These are phyloP conservation scores for Aptenodytes patagonicus DNA, from an alignment of 2,113 vertebrate species.

Conservation along the genomic window DNA sequence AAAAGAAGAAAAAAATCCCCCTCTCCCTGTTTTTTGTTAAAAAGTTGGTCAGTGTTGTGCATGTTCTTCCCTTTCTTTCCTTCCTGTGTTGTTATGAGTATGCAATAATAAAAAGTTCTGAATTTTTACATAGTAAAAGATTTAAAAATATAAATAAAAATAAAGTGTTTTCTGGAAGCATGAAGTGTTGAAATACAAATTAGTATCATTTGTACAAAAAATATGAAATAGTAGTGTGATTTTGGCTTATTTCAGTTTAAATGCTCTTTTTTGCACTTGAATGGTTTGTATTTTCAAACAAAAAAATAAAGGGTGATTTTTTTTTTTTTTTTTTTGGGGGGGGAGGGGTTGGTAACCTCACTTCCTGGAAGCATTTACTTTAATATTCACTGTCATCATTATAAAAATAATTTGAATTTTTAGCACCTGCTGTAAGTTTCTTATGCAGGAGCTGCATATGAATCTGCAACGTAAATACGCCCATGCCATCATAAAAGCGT, in stretches of 20 bases:
- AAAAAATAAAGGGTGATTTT: neutral
- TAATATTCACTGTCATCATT: neutral
- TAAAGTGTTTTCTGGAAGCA: neutral
- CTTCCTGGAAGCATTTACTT: neutral
- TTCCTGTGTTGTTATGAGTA: neutral
- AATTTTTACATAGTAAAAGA: neutral
- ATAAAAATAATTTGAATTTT: neutral
- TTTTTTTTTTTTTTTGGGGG: neutral
- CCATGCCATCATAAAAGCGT: neutral
- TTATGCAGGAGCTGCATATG: neutral
- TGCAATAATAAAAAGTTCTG: neutral
- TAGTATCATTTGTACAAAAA: neutral
- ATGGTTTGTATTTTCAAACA: neutral
- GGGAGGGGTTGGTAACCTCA: neutral
- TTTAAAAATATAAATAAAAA: neutral
- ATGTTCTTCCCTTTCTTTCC: neutral
- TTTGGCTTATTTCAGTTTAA: neutral
- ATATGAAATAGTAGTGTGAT: rapidly evolving
- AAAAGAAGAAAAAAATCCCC: neutral
- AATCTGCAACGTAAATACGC: neutral
- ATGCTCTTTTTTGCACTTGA: neutral
- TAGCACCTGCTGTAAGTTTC: neutral
- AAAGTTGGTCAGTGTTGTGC: neutral
- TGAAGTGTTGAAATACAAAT: neutral
- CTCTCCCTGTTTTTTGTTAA: neutral